phyloP scores from a whole-genome alignment of 2,888 invertebrate genomes.

The Cistogaster globosa region DNA sequence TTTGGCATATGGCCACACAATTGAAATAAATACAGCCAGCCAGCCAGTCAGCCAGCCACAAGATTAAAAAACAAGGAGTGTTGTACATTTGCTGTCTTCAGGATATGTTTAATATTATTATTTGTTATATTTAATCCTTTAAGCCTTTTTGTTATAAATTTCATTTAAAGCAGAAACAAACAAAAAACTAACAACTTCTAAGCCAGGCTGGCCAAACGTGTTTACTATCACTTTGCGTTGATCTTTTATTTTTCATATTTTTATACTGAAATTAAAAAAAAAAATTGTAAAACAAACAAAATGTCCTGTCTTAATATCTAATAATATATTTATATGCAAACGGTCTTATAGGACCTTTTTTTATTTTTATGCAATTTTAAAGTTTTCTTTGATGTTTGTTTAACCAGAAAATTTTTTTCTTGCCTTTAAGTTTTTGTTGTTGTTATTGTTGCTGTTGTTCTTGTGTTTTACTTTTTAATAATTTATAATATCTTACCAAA shows the following conservation, averaged over 20 bases:
- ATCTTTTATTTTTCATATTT: slow-evolving; percentile 11
- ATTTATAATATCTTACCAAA: slow-evolving; percentile 45
- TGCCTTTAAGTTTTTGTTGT: no score
- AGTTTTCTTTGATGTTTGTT: slow-evolving; percentile 37
- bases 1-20: slow-evolving; percentile 57
- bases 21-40: slow-evolving; percentile 35
- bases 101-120: slow-evolving; percentile 34
- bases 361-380: slow-evolving; percentile 39
- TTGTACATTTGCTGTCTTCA: slow-evolving; percentile 6
- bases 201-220: slow-evolving; percentile 27
- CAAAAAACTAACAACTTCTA: slow-evolving; percentile 20
- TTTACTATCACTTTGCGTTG: slow-evolving; percentile 8
- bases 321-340: slow-evolving; percentile 5
- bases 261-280: neutral
- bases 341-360: neutral
- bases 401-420: neutral
- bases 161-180: neutral
- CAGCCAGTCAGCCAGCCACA: slow-evolving; percentile 8
- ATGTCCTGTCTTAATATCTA: slow-evolving; percentile 33
- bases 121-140: slow-evolving; percentile 59
- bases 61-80: slow-evolving; percentile 24
- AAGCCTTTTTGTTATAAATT: slow-evolving; percentile 52
- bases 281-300: neutral
- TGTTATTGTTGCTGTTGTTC: neutral
- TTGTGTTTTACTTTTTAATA: slow-evolving; percentile 7